A percentile compares a stretch with the other conserved stretches of the same genome.
These are phyloP conservation scores for Masticophis lateralis DNA, from an alignment of 2,797 vertebrate genomes.

Conservation along the genomic window DNA sequence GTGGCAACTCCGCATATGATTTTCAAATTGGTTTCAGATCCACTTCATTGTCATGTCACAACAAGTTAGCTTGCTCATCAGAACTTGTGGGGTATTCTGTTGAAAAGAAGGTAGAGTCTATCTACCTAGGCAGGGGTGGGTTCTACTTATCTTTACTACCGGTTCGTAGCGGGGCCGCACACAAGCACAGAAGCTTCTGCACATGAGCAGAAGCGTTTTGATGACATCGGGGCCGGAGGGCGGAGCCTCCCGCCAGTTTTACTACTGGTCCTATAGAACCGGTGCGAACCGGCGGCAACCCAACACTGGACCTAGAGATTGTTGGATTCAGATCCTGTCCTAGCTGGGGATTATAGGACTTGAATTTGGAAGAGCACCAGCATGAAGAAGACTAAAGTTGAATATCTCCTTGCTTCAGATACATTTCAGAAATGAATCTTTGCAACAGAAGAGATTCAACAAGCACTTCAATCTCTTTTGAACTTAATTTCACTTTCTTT, in stretches of 20 bases:
- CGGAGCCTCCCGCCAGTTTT: too few species aligned
- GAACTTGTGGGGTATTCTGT: background rate
- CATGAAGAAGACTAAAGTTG: background rate
- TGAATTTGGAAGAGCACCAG: background rate
- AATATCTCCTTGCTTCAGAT: background rate
- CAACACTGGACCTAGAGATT: background rate
- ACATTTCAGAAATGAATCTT: background rate
- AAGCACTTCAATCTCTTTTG: background rate
- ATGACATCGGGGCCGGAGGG: too few species aligned
- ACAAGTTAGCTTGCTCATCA: too few species aligned
- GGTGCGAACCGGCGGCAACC: too few species aligned
- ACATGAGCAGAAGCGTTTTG: too few species aligned
- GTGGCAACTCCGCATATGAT: background rate
- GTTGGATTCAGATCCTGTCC: background rate
- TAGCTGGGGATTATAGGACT: background rate
- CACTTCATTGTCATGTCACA: background rate
- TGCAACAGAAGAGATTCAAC: constrained; percentile 11
- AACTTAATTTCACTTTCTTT: background rate
- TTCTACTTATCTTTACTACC: too few species aligned
- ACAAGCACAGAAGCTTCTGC: too few species aligned
- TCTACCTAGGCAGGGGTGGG: too few species aligned
- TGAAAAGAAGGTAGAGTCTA: background rate
- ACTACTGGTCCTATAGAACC: too few species aligned
- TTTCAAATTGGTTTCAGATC: background rate
- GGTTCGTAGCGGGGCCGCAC: too few species aligned